These are phyloP conservation scores for Limenitis camilla DNA, from an alignment of 2,888 invertebrate genomes.

Conservation along the genomic window DNA sequence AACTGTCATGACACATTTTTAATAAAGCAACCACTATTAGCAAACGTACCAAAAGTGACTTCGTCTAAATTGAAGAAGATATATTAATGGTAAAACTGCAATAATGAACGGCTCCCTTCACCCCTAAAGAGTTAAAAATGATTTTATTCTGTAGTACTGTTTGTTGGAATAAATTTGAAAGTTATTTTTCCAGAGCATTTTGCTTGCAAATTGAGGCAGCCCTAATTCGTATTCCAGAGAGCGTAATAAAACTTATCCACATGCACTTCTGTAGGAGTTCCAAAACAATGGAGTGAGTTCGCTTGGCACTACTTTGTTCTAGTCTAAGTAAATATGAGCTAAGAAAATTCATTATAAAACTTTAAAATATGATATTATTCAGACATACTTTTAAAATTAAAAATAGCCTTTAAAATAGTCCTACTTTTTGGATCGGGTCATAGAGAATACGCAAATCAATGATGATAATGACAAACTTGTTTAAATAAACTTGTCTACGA, in stretches of 20 bases:
- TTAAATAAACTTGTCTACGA: no score
- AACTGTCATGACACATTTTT: no score
- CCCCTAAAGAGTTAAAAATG: background rate
- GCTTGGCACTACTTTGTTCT: conserved; percentile 8
- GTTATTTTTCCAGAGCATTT: background rate
- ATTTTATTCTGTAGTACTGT: background rate
- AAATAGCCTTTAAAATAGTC: no score
- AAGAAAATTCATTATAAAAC: conserved; percentile 4
- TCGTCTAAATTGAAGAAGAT: no score
- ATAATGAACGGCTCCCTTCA: no score
- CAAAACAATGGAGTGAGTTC: conserved; percentile 14
- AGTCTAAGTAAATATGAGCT: conserved; percentile 2
- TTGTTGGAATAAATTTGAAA: background rate
- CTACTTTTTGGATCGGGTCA: no score
- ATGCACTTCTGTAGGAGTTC: conserved; percentile 13
- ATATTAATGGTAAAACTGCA: no score
- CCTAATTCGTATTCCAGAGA: background rate
- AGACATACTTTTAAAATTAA: no score
- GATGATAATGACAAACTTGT: no score
- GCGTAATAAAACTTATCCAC: conserved; percentile 13
- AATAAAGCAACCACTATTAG: no score
- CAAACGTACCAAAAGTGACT: no score
- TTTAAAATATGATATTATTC: background rate
- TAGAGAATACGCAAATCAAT: no score
- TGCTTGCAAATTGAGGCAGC: background rate